Base-by-base conservation (phyloP, 2,113 vertebrate species). In the Salvelinus sp. region DNA sequence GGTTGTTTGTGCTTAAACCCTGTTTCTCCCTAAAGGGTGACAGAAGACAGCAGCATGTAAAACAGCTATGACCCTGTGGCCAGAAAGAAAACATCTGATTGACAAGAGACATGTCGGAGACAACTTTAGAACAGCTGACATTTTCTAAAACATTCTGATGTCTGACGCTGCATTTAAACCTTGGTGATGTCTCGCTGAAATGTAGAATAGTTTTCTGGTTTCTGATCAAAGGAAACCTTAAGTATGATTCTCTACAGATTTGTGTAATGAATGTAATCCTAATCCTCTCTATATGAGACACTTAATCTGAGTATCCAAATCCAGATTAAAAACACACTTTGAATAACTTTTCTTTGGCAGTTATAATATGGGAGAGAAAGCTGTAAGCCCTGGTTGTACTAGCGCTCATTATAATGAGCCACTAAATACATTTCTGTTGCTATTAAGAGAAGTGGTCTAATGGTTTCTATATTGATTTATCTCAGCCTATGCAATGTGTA, bases 271-370 rank as follows among this genome's bases (percentile, higher is more conserved):
- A 65, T 6, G 22, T 18, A 33, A 44, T 68, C n/a, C 28, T 44
- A 64, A 16, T 18, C 12, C 47, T 47, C 58, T 63, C 22, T 73
- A 12, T n/a, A 23, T 63, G 27, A 9, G 30, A 33, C 30, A 62
- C n/a, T 63, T 44, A 25, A 63, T 73, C 38, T 23, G 54, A 33
- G n/a, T 60, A 16, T 33, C 62, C 23, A 64, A 22, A 64, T 73
- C 28, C 9, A 73, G 57, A 73, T 73, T 73, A 62, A 73, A 60
- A 27, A 14, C 30, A n/a, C 57, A 20, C 50, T 60, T 72, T n/a
- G 27, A 72, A 4, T 44, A 10, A 44, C 38, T 44, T 10, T 44
- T 44, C 38, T 44, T 44, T 44, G 38, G 9, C 2, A 0, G 38
- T 57, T 57, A 20, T 57, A 20, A 20, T 57, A 14, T 57, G 1